These are phyloP conservation scores for Lycophotia porphyrea DNA, from an alignment of 2,888 invertebrate genomes.

Conservation along the genomic window DNA sequence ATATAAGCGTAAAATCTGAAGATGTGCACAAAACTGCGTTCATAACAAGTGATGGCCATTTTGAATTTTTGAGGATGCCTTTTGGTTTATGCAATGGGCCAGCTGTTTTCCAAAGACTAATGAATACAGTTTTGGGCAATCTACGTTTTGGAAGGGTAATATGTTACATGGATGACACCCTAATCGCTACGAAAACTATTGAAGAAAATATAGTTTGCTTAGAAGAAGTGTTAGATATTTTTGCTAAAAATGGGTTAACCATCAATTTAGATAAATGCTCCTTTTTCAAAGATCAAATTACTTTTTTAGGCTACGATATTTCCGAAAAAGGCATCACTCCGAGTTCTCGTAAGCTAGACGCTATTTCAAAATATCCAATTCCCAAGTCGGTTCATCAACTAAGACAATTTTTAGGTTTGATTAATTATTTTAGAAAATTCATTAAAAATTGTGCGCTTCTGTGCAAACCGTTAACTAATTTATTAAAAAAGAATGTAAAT, in stretches of 20 bases:
- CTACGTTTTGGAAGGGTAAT: too few species aligned
- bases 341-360: too few species aligned
- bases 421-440: too few species aligned
- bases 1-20: neutral
- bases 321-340: neutral
- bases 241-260: neutral
- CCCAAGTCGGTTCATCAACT: too few species aligned
- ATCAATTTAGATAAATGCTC: too few species aligned
- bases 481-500: too few species aligned
- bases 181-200: conserved; percentile 3
- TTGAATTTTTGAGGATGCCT: conserved; percentile 23
- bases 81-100: conserved; percentile 24
- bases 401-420: too few species aligned
- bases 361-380: too few species aligned
- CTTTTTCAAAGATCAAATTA: conserved; percentile 12
- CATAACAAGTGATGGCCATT: conserved; percentile 29
- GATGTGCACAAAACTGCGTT: conserved; percentile 28
- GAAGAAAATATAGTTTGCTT: conserved; percentile 20
- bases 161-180: conserved; percentile 25
- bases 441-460: too few species aligned
- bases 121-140: conserved; percentile 18
- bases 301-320: conserved; percentile 20
- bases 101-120: conserved; percentile 23
- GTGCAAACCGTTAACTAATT: too few species aligned
- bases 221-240: conserved; percentile 14